Conservation (phyloP, 2,113 vertebrate genomes). For the Caloenas nicobarica region DNA sequence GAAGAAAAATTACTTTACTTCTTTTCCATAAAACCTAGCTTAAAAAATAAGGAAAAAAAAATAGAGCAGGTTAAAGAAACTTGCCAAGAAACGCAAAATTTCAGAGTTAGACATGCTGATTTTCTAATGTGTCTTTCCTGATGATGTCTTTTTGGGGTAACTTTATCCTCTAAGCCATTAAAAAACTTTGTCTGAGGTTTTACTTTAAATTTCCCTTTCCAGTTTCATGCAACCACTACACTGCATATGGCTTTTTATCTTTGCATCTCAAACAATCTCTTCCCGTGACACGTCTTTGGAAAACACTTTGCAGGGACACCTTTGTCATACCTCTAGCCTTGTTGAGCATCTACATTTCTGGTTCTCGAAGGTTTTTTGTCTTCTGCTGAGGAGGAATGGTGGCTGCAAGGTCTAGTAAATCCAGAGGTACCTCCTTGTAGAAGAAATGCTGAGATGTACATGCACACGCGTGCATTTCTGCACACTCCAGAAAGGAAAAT, state of each 20-base stretch:
- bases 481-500: not conserved
- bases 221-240: not conserved
- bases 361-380: not conserved
- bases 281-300: rapidly evolving
- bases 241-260: not conserved
- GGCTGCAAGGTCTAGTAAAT: not conserved
- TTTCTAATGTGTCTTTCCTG: not conserved
- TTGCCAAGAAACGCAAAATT: not conserved
- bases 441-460: not conserved
- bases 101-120: not conserved
- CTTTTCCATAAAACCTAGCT: not conserved
- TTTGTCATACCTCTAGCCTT: not conserved
- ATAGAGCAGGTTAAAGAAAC: not conserved
- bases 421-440: not conserved
- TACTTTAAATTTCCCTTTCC: not conserved
- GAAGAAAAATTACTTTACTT: not conserved
- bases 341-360: rapidly evolving
- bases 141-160: not conserved
- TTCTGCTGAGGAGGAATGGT: not conserved
- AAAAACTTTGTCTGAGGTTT: not conserved
- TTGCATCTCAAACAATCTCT: not conserved
- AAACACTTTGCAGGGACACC: not conserved
- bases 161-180: not conserved
- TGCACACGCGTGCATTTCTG: rapidly evolving
- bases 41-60: not conserved